Evolutionary conservation across 2,113 vertebrate genomes (phyloP).

Genomic region (Platichthys flesus): DNA sequence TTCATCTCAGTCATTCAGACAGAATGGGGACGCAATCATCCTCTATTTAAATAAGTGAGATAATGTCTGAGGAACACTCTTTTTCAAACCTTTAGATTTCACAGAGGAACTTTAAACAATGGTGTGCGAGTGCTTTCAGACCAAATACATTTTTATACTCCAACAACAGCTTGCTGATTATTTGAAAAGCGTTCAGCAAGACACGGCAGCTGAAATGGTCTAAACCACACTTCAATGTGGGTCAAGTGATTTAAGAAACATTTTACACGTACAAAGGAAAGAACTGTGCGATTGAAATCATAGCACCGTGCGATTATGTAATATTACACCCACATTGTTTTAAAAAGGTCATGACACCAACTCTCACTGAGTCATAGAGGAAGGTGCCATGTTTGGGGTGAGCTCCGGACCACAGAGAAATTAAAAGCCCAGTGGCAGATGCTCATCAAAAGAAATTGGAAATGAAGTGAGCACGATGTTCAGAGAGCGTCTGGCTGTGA

Average conservation of each 20-base stretch:
- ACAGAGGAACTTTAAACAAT: slow-evolving; percentile 11
- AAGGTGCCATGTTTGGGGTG: slow-evolving; percentile 11
- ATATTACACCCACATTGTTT: not conserved
- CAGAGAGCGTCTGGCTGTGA: slow-evolving; percentile 46
- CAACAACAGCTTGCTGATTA: slow-evolving; percentile 22
- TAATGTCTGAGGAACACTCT: slow-evolving; percentile 34
- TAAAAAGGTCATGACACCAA: slow-evolving; percentile 7
- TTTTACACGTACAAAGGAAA: slow-evolving; percentile 10
- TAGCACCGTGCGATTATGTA: not conserved
- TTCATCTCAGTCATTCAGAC: slow-evolving; percentile 68
- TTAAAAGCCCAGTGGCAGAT: slow-evolving; percentile 50
- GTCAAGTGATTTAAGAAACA: slow-evolving; percentile 40
- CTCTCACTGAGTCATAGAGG: not conserved
- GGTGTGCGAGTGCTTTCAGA: slow-evolving; percentile 9
- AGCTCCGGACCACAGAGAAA: not conserved
- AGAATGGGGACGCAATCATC: slow-evolving; percentile 67
- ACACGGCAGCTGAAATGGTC: not conserved
- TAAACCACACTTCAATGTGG: slow-evolving; percentile 22
- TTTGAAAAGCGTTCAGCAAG: slow-evolving; percentile 16
- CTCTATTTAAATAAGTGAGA: slow-evolving; percentile 61
- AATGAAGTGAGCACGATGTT: slow-evolving; percentile 66
- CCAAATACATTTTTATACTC: slow-evolving; percentile 15
- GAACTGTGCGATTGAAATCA: not conserved
- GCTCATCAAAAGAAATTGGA: slow-evolving; percentile 66
- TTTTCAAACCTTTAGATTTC: slow-evolving; percentile 32